phyloP scores from a whole-genome alignment of 1,140 invertebrate genomes.

The Bombus consobrinus region DNA sequence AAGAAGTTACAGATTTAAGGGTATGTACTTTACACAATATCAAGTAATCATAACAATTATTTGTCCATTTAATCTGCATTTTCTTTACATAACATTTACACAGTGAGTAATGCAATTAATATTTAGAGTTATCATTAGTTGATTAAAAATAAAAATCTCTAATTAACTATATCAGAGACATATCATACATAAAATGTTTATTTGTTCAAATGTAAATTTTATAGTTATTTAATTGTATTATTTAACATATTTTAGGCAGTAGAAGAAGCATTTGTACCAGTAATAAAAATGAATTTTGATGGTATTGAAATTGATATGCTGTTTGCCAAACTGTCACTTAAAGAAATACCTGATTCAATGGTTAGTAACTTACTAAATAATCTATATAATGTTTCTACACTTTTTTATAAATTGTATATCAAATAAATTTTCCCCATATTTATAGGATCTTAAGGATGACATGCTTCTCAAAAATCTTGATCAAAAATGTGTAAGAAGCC shows the following conservation, averaged over 20 bases:
- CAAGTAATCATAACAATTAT: slow-evolving; percentile 11
- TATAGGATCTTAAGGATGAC: slow-evolving; percentile 95
- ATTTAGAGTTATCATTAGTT: slow-evolving; percentile 11
- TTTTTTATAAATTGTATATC: not conserved
- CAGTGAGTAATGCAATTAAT: slow-evolving; percentile 16
- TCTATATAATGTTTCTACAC: not conserved
- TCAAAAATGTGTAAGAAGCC: slow-evolving; percentile 96
- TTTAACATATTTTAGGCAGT: slow-evolving; percentile 87
- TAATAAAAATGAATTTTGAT: slow-evolving; percentile 99
- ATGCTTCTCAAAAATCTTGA: slow-evolving; percentile 97
- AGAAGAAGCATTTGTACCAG: slow-evolving; percentile 99
- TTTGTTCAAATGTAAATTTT: not conserved
- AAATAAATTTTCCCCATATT: slow-evolving; percentile 22
- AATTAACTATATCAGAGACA: not conserved
- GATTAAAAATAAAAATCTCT: not conserved
- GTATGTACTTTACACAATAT: slow-evolving; percentile 80
- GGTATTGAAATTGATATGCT: slow-evolving; percentile 99
- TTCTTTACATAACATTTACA: slow-evolving; percentile 17
- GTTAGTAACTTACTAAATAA: slow-evolving; percentile 71
- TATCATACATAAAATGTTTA: not conserved
- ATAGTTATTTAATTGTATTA: slow-evolving; percentile 7
- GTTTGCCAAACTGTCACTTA: slow-evolving; percentile 96
- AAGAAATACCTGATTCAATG: slow-evolving; percentile 92
- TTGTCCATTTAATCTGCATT: slow-evolving; percentile 31
- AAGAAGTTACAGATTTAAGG: slow-evolving; percentile 92